These are phyloP conservation scores for Atethmia centrago DNA, from an alignment of 2,888 invertebrate species.

Conservation along the genomic window DNA sequence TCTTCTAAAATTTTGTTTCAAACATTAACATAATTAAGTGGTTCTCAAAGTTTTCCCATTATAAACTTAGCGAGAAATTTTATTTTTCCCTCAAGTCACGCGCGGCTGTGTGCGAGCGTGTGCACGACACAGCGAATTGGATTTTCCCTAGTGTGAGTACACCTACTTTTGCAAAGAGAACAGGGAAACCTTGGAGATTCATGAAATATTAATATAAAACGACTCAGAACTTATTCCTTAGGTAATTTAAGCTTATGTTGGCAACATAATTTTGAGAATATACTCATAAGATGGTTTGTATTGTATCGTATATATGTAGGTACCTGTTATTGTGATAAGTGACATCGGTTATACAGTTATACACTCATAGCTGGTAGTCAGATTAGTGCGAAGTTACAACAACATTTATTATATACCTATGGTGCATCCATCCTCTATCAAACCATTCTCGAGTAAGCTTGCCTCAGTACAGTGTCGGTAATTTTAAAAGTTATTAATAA, in stretches of 20 bases:
- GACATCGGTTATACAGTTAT: not conserved
- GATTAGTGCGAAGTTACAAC: not conserved
- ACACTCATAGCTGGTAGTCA: not conserved
- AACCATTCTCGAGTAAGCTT: not conserved
- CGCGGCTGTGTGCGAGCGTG: constrained; percentile 87
- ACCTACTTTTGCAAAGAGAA: constrained; percentile 89
- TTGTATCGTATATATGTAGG: constrained; percentile 3
- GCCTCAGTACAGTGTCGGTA: too few species aligned
- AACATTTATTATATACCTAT: constrained; percentile 2
- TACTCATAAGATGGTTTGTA: constrained; percentile 26
- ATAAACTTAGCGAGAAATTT: constrained; percentile 91
- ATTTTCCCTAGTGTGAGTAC: constrained; percentile 89
- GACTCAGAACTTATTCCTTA: constrained; percentile 82
- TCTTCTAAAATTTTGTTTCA: constrained; percentile 90
- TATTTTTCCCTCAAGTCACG: constrained; percentile 91
- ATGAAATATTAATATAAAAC: constrained; percentile 87
- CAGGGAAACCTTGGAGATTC: constrained; percentile 88
- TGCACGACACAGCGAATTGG: constrained; percentile 88
- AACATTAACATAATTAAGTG: constrained; percentile 91
- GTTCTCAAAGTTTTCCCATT: constrained; percentile 91
- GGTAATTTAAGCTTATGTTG: constrained; percentile 79
- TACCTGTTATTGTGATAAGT: constrained; percentile 14
- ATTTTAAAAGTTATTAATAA: not conserved
- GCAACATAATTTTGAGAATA: constrained; percentile 70
- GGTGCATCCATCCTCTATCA: not conserved